A percentile compares a stretch with the other conserved stretches of the same genome.
Conservation (phyloP, 2,113 vertebrate species). For the Tonatia bakeri region DNA sequence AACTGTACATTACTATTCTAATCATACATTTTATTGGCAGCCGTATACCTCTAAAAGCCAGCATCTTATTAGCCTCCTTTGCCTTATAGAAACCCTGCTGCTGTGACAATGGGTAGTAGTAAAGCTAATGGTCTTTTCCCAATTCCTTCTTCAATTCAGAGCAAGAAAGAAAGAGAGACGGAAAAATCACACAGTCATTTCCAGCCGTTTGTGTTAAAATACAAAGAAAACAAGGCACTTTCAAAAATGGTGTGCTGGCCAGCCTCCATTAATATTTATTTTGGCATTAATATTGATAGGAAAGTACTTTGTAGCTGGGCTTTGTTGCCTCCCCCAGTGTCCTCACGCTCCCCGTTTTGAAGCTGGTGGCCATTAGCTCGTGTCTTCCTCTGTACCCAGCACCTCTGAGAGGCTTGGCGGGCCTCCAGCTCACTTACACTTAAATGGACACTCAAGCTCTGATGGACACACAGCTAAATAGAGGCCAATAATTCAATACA, state of each 20-base stretch:
- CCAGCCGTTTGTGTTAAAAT: conserved; percentile 78
- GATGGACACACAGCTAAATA: conserved; percentile 86
- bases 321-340: conserved; percentile 72
- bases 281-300: conserved; percentile 86
- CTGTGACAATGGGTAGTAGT: conserved; percentile 57
- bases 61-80: conserved; percentile 72
- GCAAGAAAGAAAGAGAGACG: conserved; percentile 17
- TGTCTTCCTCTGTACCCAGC: conserved; percentile 76
- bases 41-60: conserved; percentile 54
- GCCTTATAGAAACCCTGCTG: conserved; percentile 70
- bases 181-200: conserved; percentile 73
- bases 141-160: conserved; percentile 58
- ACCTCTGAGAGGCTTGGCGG: conserved; percentile 80
- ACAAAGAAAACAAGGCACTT: conserved; percentile 78
- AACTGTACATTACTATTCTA: conserved; percentile 62
- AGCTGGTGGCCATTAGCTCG: conserved; percentile 79
- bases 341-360: conserved; percentile 76
- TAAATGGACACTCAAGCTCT: conserved; percentile 89
- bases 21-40: conserved; percentile 70
- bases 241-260: conserved; percentile 68
- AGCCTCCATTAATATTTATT: conserved; percentile 86
- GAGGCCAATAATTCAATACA: conserved; percentile 90
- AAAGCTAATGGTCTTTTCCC: conserved; percentile 77
- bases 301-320: conserved; percentile 73
- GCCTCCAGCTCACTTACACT: conserved; percentile 86